These are phyloP conservation scores for Taphrorychus bicolor DNA, from an alignment of 2,888 invertebrate species.

Conservation along the genomic window DNA sequence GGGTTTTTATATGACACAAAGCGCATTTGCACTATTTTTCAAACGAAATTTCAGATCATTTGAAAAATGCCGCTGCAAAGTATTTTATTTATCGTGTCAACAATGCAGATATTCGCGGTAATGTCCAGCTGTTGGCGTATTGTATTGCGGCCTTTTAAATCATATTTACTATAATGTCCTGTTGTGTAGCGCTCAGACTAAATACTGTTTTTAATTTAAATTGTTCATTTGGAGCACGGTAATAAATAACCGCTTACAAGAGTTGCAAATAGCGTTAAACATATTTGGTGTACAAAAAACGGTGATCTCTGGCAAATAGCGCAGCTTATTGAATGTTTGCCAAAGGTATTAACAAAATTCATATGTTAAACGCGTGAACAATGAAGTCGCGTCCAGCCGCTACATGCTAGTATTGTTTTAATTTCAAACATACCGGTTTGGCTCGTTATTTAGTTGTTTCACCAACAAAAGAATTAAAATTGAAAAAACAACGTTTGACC, in stretches of 20 bases:
- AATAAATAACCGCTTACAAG: neutral
- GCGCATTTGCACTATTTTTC: conserved; percentile 10
- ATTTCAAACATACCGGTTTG: neutral
- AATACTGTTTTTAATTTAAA: neutral
- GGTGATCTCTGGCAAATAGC: neutral
- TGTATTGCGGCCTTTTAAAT: conserved; percentile 10
- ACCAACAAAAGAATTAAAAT: neutral
- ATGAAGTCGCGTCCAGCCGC: neutral
- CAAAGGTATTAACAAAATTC: neutral
- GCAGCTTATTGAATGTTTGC: neutral
- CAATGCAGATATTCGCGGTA: conserved; percentile 9
- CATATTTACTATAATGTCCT: conserved; percentile 7
- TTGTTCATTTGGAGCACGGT: neutral
- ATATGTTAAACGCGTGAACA: neutral
- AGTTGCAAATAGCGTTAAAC: neutral
- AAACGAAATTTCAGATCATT: conserved; percentile 12
- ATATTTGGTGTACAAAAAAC: neutral
- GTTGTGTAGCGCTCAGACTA: neutral
- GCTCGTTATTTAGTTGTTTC: neutral
- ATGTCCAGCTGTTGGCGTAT: conserved; percentile 4
- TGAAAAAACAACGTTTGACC: neutral
- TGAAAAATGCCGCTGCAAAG: conserved; percentile 2
- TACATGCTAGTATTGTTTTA: neutral
- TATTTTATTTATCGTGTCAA: conserved; percentile 17
- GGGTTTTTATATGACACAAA: conserved; percentile 8